Evolutionary conservation across 2,797 vertebrate species (phyloP).

Genomic region (Crocidura indochinensis): DNA sequence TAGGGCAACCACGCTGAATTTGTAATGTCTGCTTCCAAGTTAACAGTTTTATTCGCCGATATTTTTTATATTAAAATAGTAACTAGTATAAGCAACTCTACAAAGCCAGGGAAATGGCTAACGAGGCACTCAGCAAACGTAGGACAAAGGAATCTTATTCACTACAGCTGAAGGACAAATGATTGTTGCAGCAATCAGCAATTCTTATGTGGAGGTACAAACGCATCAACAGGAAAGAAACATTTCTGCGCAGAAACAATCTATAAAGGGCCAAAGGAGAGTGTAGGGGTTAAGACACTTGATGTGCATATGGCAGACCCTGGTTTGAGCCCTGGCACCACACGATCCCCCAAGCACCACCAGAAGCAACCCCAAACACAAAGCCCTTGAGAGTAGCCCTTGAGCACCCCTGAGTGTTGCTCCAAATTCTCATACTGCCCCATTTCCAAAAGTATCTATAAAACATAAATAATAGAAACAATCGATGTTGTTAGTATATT

Average conservation of each 20-base stretch:
- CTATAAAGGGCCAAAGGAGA: constrained; percentile 7
- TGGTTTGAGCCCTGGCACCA: no score
- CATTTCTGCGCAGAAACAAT: constrained; percentile 8
- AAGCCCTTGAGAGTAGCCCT: no score
- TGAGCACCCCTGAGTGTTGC: no score
- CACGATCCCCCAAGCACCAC: no score
- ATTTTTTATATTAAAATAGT: constrained; percentile 57
- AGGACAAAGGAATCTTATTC: constrained; percentile 28
- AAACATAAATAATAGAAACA: constrained; percentile 44
- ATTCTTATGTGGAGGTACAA: background rate
- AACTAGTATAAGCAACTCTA: constrained; percentile 13
- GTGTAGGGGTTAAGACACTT: no score
- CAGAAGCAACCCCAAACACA: no score
- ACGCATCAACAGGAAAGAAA: constrained; percentile 39
- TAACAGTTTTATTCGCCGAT: constrained; percentile 51
- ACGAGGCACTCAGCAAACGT: constrained; percentile 12
- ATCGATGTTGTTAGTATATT: constrained; percentile 32
- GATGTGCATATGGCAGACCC: no score
- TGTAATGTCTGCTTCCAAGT: constrained; percentile 35
- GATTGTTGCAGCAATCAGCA: background rate
- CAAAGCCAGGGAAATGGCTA: accelerated
- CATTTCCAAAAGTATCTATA: background rate
- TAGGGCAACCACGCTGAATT: constrained; percentile 40
- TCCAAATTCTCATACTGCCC: no score
- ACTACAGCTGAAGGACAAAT: background rate